These are phyloP conservation scores for Ginglymostoma cirratum DNA, from an alignment of 2,113 vertebrate genomes.

Conservation along the genomic window DNA sequence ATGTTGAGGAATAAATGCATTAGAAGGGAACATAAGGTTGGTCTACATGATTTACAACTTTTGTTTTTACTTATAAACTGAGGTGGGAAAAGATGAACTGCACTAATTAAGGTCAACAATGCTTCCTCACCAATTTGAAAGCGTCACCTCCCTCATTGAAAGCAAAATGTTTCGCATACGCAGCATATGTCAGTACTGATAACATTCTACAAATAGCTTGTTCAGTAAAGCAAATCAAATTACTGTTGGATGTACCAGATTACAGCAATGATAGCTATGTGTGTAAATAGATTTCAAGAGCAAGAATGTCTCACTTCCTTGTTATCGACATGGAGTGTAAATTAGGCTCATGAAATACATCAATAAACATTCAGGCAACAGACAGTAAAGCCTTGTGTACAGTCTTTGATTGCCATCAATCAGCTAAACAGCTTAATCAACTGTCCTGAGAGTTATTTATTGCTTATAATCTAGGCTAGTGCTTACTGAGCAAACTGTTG, in stretches of 20 bases:
- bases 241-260: not conserved
- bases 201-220: slow-evolving; percentile 10
- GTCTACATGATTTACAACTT: not conserved
- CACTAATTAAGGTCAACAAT: not conserved
- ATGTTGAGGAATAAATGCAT: not conserved
- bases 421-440: slow-evolving; percentile 2
- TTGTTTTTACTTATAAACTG: not conserved
- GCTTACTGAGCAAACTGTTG: not conserved
- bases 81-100: not conserved
- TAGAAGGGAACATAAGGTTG: slow-evolving; percentile 2
- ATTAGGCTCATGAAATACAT: slow-evolving; percentile 29
- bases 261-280: slow-evolving; percentile 18
- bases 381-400: not conserved
- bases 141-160: not conserved
- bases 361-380: slow-evolving; percentile 3
- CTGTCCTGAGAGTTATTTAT: not conserved
- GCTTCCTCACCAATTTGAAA: not conserved
- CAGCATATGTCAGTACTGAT: slow-evolving; percentile 13
- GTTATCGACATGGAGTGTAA: not conserved
- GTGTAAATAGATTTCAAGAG: slow-evolving; percentile 19
- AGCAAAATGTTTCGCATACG: slow-evolving; percentile 34
- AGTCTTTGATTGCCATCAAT: slow-evolving; percentile 8
- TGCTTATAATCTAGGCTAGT: not conserved
- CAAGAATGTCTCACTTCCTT: slow-evolving; percentile 24
- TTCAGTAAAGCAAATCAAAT: slow-evolving; percentile 22